These are phyloP conservation scores for Yponomeuta plumbellus DNA, from an alignment of 2,888 invertebrate species.

Conservation along the genomic window DNA sequence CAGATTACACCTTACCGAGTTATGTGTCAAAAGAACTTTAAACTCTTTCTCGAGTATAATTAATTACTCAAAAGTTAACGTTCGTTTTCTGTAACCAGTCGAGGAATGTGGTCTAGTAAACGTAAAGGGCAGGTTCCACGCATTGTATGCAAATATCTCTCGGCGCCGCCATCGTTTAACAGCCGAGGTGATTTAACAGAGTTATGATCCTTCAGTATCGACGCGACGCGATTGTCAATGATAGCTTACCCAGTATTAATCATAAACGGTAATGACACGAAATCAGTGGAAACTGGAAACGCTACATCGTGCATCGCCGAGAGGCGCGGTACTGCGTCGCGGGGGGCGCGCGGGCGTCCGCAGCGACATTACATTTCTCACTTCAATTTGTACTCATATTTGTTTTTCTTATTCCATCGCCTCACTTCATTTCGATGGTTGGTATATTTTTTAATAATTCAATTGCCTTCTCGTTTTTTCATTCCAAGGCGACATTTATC, in stretches of 20 bases:
- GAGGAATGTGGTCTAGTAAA: conserved; percentile 41
- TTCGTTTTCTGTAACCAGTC: conserved; percentile 8
- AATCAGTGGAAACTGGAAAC: not conserved
- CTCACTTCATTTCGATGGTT: conserved; percentile 64
- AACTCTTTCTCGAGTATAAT: conserved; percentile 8
- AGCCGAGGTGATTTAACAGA: conserved; percentile 58
- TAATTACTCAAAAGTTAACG: conserved; percentile 11
- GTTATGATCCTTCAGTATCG: conserved; percentile 45
- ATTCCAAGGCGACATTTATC: conserved; percentile 73
- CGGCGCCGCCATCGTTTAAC: conserved; percentile 40
- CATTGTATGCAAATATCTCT: conserved; percentile 66
- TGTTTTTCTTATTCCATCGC: conserved; percentile 59
- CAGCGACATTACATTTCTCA: conserved; percentile 68
- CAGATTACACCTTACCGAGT: not conserved
- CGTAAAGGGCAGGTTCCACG: conserved; percentile 35
- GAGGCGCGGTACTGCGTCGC: conserved; percentile 35
- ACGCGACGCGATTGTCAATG: conserved; percentile 51
- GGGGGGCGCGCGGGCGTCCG: conserved; percentile 63
- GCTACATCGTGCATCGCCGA: not conserved
- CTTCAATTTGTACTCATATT: conserved; percentile 65
- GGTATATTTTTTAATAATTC: conserved; percentile 48
- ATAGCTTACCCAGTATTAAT: conserved; percentile 55
- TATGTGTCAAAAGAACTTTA: conserved; percentile 10
- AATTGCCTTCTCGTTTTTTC: conserved; percentile 59
- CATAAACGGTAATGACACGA: conserved; percentile 50